Evolutionary conservation across 2,888 invertebrate genomes (phyloP), one percentile per base, ranked within the genome.

Genomic region (Sarcophaga rosellei): DNA sequence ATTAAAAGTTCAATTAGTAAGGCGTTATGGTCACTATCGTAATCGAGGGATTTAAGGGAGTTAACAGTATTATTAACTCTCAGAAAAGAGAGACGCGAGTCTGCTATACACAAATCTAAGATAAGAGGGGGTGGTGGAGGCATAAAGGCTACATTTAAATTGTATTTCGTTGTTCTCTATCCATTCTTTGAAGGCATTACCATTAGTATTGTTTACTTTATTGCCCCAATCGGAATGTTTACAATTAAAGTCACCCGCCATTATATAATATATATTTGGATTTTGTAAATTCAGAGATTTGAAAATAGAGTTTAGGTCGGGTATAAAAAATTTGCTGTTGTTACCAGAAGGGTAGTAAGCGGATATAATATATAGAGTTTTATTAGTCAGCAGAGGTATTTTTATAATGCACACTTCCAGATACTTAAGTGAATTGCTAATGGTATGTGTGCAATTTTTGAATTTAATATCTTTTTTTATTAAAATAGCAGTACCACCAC

Each of bases 71-170:
- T 77, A 77, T 77, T 77, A 68, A 68, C 35, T 61, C 44, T 68
- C n/a, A 65, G 75, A 53, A 65, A 25, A 65, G 68, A 45, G 47
- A 78, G 47, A 66, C 74, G 68, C 61, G n/a, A n/a, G n/a, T n/a
- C n/a, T n/a, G n/a, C n/a, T n/a, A n/a, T n/a, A n/a, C n/a, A n/a
- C 35, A 63, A 69, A 62, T 74, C 74, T 62, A 44, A 53, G 75
- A 20, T 75, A 84, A 47, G 75, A 65, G 17, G 83, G 78, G n/a
- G 63, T 74, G 66, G 65, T 68, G 20, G 83, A 73, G 47, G 53
- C 83, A 73, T 83, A 83, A 61, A 83, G 59, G 21, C 72, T 72
- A 65, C 76, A 82, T 45, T 63, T 76, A 59, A 65, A 77, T 47
- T 72, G 5, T 15, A 79, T 79, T 70, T 70, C 78, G 63, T 79